These are phyloP conservation scores for Bradynema listronoti DNA, from an alignment of 1,140 invertebrate species.

Conservation along the genomic window DNA sequence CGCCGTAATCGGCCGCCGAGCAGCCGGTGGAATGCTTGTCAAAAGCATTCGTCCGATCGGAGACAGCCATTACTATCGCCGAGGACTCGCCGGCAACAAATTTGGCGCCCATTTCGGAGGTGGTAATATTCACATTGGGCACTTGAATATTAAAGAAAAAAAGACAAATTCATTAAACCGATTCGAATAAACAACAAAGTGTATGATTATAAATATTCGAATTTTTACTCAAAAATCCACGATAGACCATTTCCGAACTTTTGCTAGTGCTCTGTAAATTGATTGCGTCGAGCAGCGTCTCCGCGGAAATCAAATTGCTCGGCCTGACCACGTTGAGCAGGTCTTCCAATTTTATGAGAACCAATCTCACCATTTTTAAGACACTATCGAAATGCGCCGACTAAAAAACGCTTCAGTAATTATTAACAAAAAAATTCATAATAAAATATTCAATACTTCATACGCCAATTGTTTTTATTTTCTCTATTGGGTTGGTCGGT, in stretches of 20 bases:
- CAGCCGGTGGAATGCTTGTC: conserved; percentile 10
- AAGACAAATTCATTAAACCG: not conserved
- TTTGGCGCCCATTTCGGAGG: conserved; percentile 21
- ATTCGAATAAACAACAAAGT: not conserved
- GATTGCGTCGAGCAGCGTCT: conserved; percentile 87
- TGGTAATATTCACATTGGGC: conserved; percentile 31
- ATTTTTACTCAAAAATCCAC: conserved; percentile 59
- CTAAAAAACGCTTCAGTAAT: conserved; percentile 24
- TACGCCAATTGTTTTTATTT: not conserved
- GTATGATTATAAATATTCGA: not conserved
- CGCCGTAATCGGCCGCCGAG: too few relatives aligned
- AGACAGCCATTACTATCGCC: conserved; percentile 23
- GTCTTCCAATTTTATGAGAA: conserved; percentile 78
- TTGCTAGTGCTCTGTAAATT: conserved; percentile 71
- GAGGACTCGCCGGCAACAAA: conserved; percentile 29
- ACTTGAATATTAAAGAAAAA: conserved; percentile 19
- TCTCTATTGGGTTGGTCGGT: not conserved
- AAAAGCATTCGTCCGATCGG: conserved; percentile 8
- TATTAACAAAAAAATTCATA: too few relatives aligned
- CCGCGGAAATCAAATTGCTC: conserved; percentile 74
- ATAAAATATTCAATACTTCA: not conserved
- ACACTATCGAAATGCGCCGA: conserved; percentile 7
- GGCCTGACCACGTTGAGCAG: conserved; percentile 78
- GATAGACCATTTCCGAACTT: conserved; percentile 72
- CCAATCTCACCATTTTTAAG: conserved; percentile 66